Evolutionary conservation across 1,140 invertebrate genomes (phyloP), one percentile per base, ranked within the genome.

Genomic region (Nomia melanderi): DNA sequence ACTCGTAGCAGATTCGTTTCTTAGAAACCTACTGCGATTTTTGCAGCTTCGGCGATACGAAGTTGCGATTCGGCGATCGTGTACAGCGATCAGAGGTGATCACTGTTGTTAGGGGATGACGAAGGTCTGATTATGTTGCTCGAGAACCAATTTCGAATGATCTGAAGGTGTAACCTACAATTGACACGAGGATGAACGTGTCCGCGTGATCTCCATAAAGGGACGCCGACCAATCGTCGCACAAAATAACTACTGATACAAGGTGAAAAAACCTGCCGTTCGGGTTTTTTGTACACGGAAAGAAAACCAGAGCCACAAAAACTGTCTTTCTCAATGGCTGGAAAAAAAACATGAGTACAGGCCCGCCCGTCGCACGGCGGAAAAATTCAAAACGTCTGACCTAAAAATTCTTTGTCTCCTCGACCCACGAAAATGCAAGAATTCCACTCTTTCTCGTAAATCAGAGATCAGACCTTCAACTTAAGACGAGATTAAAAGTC

Each of bases 271-370:
- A 83, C 83, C 81, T 83, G 83, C 74, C 60, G 59, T 77, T 75
- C 23, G 83, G 81, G 78, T 80, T 74, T n/a, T 83, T 83, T 17
- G 0, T 78, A 77, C 77, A 84, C 77, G 77, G 70, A 84, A 83
- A 80, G 81, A 83, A 84, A 84, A 84, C 77, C 81, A 84, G 69
- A 69, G 77, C 60, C 64, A 83, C 81, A 84, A 84, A 84, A 84
- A 84, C 69, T 41, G 81, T 79, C 70, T 84, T 71, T 67, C 74
- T 72, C 59, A 44, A 72, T 76, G 47, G 64, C 77, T 82, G 74
- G 44, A 64, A 76, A 83, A 56, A 74, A 83, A 79, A 79, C 60
- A 17, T 53, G 23, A 44, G 29, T 67, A 67, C 53, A 56, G 25
- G 23, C 71, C 76, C 27, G 14, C 57, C 77, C 81, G 70, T 82